Evolutionary conservation across 2,888 invertebrate species (phyloP).

Genomic region (Dynastes hyllus): DNA sequence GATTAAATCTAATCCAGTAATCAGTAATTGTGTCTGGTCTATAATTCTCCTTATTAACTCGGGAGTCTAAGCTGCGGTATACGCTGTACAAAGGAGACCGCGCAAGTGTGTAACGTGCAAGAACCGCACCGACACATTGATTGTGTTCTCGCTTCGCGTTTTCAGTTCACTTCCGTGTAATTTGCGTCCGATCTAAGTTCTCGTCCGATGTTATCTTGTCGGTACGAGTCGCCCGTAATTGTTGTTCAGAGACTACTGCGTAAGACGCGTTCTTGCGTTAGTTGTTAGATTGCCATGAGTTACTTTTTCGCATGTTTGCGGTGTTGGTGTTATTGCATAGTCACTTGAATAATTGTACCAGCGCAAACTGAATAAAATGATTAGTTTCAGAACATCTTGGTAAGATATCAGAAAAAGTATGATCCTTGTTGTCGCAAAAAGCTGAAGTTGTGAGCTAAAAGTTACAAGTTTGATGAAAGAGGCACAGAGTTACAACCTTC

Average conservation of each 20-base stretch:
- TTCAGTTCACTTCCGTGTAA: conserved; percentile 40
- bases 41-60: conserved; percentile 50
- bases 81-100: conserved; percentile 41
- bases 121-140: conserved; percentile 30
- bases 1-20: conserved; percentile 48
- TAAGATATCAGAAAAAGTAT: too few relatives aligned
- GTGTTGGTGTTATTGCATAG: background rate
- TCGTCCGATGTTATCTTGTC: conserved; percentile 28
- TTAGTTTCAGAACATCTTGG: background rate
- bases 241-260: conserved; percentile 23
- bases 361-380: background rate
- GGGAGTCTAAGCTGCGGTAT: conserved; percentile 10
- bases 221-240: conserved; percentile 3
- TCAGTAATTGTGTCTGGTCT: conserved; percentile 49
- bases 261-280: conserved; percentile 19
- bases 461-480: too few relatives aligned
- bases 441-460: too few relatives aligned
- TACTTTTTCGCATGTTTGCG: conserved; percentile 29
- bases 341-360: conserved; percentile 16
- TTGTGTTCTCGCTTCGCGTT: conserved; percentile 27
- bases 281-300: conserved; percentile 21
- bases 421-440: too few relatives aligned
- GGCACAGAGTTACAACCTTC: too few relatives aligned
- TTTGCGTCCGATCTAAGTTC: conserved; percentile 35
- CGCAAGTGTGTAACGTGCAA: conserved; percentile 21